phyloP scores from a whole-genome alignment of 2,113 vertebrate genomes.

The Spermophilus dauricus region DNA sequence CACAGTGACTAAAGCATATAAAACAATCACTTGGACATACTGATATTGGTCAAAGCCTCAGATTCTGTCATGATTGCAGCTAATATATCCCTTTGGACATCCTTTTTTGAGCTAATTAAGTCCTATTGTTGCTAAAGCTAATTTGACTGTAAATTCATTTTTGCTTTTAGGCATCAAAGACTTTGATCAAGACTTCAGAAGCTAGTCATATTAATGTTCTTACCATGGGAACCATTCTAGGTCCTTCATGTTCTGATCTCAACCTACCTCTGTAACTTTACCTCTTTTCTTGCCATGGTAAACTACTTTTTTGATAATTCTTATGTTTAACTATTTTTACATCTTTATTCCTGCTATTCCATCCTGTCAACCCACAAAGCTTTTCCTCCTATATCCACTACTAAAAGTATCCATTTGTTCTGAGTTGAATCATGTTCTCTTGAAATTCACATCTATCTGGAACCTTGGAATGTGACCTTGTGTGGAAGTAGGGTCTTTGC shows the following conservation, averaged over 20 bases:
- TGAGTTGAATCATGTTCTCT: background rate
- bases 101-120: background rate
- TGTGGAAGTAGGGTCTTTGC: slow-evolving; percentile 9
- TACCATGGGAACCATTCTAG: background rate
- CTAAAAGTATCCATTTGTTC: background rate
- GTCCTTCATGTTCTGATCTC: background rate
- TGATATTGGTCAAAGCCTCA: background rate
- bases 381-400: background rate
- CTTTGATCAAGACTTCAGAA: slow-evolving; percentile 2
- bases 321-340: background rate
- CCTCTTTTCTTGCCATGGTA: background rate
- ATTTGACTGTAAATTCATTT: slow-evolving; percentile 13
- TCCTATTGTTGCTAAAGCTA: background rate
- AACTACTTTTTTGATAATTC: background rate
- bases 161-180: background rate
- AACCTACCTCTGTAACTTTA: background rate
- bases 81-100: background rate
- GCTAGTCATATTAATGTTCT: background rate
- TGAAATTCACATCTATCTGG: background rate
- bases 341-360: background rate
- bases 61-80: background rate
- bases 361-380: background rate
- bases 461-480: background rate
- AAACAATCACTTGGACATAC: background rate
- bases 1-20: background rate